Percentiles rank a stretch among this genome's conserved stretches.
Conservation (phyloP, 2,888 invertebrate species). For the Pachymerium ferrugineum region DNA sequence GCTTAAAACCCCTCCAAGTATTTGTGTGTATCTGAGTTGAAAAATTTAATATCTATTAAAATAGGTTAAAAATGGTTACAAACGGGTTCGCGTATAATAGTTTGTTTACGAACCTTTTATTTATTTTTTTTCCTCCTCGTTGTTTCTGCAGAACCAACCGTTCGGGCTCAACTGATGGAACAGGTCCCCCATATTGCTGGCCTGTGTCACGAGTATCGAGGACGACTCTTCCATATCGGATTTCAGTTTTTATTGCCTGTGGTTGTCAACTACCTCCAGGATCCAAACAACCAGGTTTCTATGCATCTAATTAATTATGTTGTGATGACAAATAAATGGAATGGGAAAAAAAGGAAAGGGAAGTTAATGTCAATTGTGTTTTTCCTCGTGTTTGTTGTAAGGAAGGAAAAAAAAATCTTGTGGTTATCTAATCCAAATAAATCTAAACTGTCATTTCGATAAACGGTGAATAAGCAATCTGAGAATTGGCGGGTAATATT, state of each 20-base stretch:
- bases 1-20: too few relatives aligned
- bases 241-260: constrained; percentile 58
- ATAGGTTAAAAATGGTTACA: neutral
- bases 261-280: constrained; percentile 58
- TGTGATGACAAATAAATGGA: too few relatives aligned
- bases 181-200: constrained; percentile 62
- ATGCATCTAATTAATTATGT: neutral
- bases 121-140: constrained; percentile 32
- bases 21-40: too few relatives aligned
- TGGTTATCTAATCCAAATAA: neutral
- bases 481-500: neutral
- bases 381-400: too few relatives aligned
- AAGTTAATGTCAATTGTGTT: neutral
- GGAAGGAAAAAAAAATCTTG: too few relatives aligned
- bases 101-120: neutral
- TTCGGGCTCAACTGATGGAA: constrained; percentile 60
- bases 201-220: constrained; percentile 54
- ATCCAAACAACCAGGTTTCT: constrained; percentile 56
- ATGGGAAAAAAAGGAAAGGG: neutral
- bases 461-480: neutral
- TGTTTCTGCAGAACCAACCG: constrained; percentile 54
- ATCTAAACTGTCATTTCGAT: constrained; percentile 15
- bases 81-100: neutral
- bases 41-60: too few relatives aligned
- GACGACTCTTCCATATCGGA: constrained; percentile 53